Evolutionary conservation across 2,797 vertebrate genomes (phyloP), one percentile per base, ranked within the genome.

Genomic region (Microchirus variegatus): DNA sequence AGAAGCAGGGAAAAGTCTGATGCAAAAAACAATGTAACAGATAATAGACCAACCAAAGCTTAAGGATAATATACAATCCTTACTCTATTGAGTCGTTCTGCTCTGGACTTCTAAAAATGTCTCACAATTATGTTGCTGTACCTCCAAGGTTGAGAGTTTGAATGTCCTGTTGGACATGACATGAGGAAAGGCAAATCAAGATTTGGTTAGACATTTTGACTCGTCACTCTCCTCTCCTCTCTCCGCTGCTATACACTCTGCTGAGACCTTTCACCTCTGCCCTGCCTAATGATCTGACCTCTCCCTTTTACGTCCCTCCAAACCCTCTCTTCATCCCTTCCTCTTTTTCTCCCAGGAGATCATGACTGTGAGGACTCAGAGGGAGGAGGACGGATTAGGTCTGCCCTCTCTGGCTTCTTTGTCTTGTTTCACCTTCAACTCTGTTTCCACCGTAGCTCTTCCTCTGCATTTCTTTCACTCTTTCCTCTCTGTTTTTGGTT

Each of bases 361-460:
- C n/a, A 9, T 16, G 56, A 46, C 63, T 59, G 48, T 18, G 73
- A 81, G 75, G 57, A 55, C 63, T 74, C 51, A 14, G 18, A 52
- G 70, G 76, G 52, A 70, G 26, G 57, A 70, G 70, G 65, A 64
- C 53, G 73, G 73, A 59, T n/a, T 63, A 15, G 53, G 53, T 50
- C 61, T 62, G 45, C 42, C 57, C 56, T 70, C 57, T 43, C 13
- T 5, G 17, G 47, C 57, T 59, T 67, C 73, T 73, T 82, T 64
- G 70, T 71, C 57, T 75, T 63, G 46, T 80, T 82, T 87, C 82
- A 85, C 89, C 86, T 86, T 84, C 75, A 87, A 72, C 80, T 64
- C 49, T 63, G 67, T 78, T 63, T 40, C 26, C 38, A 15, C 9
- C 15, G 7, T n/a, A 9, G 6, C 22, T 53, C 10, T 15, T 17